Evolutionary conservation across 2,113 vertebrate genomes (phyloP), one percentile per base, ranked within the genome.

Genomic region (Gambusia holbrooki): DNA sequence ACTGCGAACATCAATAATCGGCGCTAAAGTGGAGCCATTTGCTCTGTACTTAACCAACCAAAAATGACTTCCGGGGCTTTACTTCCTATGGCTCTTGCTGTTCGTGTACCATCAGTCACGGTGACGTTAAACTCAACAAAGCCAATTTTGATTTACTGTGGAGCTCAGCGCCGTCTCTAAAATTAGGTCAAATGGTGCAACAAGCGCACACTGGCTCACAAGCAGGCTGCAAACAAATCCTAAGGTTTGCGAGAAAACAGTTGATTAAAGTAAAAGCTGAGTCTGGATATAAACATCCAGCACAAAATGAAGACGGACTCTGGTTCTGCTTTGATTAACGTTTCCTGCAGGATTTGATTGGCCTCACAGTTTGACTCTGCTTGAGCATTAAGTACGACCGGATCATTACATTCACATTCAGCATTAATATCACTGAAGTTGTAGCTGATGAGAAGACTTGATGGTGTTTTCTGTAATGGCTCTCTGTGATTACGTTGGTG

Each of bases 1-100:
- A 74, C 27, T 30, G 28, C 71, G 37, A 60, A 67, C 33, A 67
- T 73, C 54, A 17, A 40, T 28, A 29, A 62, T 71, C 40, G 27
- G 25, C 75, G 28, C 12, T 48, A 27, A 73, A 76, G 42, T 7
- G 22, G 17, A 69, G 48, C 30, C 30, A 45, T 9, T 29, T 65
- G 13, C 28, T 81, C 14, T 65, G 10, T n/a, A 14, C 71, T 40
- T 62, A 66, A 73, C 62, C 69, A 78, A 69, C 29, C 27, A 32
- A 40, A 60, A 65, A 73, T 42, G 5, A 32, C 25, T 61, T 58
- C 22, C 33, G n/a, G 22, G 32, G 29, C 5, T 42, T 33, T 27
- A 8, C 35, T 42, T 42, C n/a, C 28, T 66, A 32, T 17, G 29
- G 29, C 7, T 19, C 29, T 63, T 8, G 51, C 22, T 1, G 25